A percentile compares a stretch with the other conserved stretches of the same genome.
These are phyloP conservation scores for Ictalurus punctatus DNA, from an alignment of 2,113 vertebrate genomes.

Conservation along the genomic window DNA sequence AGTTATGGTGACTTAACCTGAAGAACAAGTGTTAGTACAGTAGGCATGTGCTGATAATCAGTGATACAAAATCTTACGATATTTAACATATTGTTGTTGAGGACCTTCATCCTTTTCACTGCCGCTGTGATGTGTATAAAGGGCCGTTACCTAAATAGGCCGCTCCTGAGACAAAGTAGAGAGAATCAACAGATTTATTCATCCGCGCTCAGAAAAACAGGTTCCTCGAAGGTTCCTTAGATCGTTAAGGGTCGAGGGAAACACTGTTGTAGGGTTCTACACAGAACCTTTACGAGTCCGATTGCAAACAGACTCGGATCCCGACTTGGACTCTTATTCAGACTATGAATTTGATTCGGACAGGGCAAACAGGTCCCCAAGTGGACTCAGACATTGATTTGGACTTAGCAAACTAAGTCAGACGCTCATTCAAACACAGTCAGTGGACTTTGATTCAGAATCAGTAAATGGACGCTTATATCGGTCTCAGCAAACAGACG, in stretches of 20 bases:
- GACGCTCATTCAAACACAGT: background rate
- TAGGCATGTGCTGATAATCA: background rate
- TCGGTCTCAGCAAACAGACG: background rate
- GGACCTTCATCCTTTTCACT: background rate
- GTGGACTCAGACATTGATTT: background rate
- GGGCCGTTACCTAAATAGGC: background rate
- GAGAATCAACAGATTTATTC: background rate
- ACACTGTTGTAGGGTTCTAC: background rate
- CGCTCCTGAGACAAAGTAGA: background rate
- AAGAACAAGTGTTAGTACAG: no score
- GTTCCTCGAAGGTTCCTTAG: background rate
- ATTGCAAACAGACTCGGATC: background rate
- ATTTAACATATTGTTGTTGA: background rate
- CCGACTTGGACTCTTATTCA: background rate
- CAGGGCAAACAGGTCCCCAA: background rate
- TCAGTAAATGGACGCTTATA: background rate
- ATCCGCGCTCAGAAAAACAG: background rate
- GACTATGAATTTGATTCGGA: background rate
- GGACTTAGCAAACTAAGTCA: background rate
- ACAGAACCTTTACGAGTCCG: background rate
- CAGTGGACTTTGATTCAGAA: background rate
- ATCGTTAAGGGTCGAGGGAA: background rate
- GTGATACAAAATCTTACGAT: background rate
- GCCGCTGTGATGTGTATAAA: background rate
- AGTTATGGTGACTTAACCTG: no score